Evolutionary conservation across 2,888 invertebrate species (phyloP).

Genomic region (Syrphus vitripennis): DNA sequence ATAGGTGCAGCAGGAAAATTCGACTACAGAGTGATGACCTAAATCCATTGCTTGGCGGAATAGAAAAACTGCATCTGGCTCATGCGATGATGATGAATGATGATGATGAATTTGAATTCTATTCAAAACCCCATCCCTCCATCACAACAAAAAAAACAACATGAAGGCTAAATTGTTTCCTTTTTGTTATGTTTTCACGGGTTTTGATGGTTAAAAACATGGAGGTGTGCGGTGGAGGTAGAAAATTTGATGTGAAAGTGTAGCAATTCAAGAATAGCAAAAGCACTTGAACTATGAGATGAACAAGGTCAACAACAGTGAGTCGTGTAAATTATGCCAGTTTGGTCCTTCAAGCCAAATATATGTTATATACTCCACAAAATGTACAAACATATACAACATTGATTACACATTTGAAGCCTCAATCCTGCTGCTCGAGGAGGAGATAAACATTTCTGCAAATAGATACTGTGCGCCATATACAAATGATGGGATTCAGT

Average conservation of each 20-base stretch:
- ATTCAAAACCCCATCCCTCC: not conserved
- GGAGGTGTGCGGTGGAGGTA: not conserved
- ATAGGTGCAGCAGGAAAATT: slow-evolving; percentile 1
- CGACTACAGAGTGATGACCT: slow-evolving; percentile 43
- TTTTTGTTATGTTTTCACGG: not conserved
- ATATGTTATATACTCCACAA: not conserved
- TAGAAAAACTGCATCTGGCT: slow-evolving; percentile 13
- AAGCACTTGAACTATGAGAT: slow-evolving; percentile 43
- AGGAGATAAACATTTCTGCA: not conserved
- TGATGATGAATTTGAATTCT: not conserved
- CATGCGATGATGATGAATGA: slow-evolving; percentile 1
- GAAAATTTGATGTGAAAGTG: not conserved
- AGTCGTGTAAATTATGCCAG: slow-evolving; percentile 34
- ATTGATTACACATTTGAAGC: slow-evolving; percentile 5
- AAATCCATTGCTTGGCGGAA: slow-evolving; percentile 23
- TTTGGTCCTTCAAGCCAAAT: slow-evolving; percentile 38
- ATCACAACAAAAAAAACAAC: not conserved
- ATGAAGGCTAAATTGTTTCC: slow-evolving; percentile 15
- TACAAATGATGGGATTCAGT: not conserved
- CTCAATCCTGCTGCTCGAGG: not conserved
- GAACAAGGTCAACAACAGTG: slow-evolving; percentile 58
- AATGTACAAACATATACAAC: not conserved
- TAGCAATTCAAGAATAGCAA: slow-evolving; percentile 34
- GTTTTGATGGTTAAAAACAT: not conserved
- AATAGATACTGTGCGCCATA: not conserved